phyloP scores from a whole-genome alignment of 1,140 invertebrate genomes.

The Nymphalis io region DNA sequence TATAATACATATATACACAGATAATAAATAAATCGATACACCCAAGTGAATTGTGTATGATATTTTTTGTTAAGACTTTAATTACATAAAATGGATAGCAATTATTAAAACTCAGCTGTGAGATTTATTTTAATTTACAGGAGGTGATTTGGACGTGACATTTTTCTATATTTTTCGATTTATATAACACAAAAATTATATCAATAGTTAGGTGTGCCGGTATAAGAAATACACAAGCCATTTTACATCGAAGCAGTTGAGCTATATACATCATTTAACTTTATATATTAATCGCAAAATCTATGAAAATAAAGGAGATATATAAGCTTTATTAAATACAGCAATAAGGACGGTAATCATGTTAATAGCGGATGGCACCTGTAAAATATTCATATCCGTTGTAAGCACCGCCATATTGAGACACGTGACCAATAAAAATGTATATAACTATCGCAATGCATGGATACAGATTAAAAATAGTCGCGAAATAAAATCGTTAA shows the following conservation, averaged over 20 bases:
- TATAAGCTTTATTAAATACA: not conserved
- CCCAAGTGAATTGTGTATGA: no score
- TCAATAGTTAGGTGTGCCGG: not conserved
- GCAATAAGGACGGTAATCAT: not conserved
- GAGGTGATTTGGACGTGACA: no score
- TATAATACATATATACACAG: no score
- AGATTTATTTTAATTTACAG: no score
- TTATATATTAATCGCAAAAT: not conserved
- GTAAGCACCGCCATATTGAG: slow-evolving; percentile 23
- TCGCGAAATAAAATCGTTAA: slow-evolving; percentile 15
- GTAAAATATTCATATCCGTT: slow-evolving; percentile 19
- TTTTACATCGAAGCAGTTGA: not conserved
- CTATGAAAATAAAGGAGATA: not conserved
- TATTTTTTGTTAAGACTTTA: no score
- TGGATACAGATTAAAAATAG: slow-evolving; percentile 35
- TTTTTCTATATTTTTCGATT: not conserved
- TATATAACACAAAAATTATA: not conserved
- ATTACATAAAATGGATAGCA: no score
- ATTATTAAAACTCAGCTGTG: no score
- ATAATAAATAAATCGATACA: no score
- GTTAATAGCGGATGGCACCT: slow-evolving; percentile 7
- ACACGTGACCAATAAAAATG: slow-evolving; percentile 36
- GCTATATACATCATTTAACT: not conserved
- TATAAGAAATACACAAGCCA: not conserved
- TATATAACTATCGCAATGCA: slow-evolving; percentile 13